Percentiles rank a stretch among this genome's conserved stretches.
Evolutionary conservation across 2,888 invertebrate genomes (phyloP).

Genomic region (Thelaira solivaga): DNA sequence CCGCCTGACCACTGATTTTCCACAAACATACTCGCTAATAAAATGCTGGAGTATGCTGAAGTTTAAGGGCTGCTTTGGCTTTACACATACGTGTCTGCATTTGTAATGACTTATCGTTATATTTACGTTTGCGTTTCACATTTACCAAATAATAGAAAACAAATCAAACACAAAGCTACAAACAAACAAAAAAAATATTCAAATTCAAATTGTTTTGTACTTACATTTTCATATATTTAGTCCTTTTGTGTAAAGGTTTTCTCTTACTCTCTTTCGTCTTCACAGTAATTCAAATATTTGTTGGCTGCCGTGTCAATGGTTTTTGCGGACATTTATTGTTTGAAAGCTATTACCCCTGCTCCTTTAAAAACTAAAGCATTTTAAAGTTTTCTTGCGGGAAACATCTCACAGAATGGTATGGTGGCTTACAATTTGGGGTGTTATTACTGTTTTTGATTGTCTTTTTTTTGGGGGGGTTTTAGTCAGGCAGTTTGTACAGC

Average conservation of each 20-base stretch:
- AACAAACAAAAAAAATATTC: too few species aligned
- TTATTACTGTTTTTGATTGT: conserved; percentile 55
- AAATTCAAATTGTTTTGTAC: too few species aligned
- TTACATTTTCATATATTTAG: conserved; percentile 23
- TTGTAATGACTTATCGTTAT: conserved; percentile 74
- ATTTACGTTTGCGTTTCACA: conserved; percentile 47
- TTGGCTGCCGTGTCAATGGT: conserved; percentile 74
- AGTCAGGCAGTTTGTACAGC: not conserved
- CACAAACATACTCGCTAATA: conserved; percentile 13
- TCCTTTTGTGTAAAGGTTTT: conserved; percentile 35
- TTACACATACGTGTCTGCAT: conserved; percentile 64
- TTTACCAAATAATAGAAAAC: conserved; percentile 33
- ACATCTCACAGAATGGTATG: not conserved
- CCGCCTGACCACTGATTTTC: conserved; percentile 62
- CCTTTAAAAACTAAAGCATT: conserved; percentile 32
- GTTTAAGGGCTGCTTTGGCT: conserved; percentile 41
- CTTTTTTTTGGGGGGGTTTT: conserved; percentile 38
- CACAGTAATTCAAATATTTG: conserved; percentile 57
- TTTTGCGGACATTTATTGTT: conserved; percentile 77
- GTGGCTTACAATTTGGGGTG: conserved; percentile 14
- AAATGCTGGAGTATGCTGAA: not conserved
- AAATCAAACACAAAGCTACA: too few species aligned
- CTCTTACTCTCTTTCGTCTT: conserved; percentile 21
- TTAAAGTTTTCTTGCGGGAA: conserved; percentile 49
- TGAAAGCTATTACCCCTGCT: conserved; percentile 75